These are phyloP conservation scores for Digitonthophagus gazella DNA, from an alignment of 2,888 invertebrate species.

Conservation along the genomic window DNA sequence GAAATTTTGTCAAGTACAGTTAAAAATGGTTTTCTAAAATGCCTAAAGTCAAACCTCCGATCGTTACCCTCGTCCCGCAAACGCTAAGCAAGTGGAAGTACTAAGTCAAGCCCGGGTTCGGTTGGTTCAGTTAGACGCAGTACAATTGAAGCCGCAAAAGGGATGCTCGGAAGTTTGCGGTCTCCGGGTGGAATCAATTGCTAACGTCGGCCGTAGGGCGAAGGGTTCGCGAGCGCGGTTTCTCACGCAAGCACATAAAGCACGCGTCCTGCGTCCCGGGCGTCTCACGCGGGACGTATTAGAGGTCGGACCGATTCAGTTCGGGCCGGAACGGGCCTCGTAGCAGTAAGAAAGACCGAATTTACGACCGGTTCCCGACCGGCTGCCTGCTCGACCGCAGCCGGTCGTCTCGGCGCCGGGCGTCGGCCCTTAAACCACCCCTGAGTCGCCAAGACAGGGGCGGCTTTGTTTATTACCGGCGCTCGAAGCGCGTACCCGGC, in stretches of 20 bases:
- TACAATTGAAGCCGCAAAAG: background rate
- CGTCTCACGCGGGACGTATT: constrained; percentile 52
- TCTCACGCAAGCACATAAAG: constrained; percentile 51
- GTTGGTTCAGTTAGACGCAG: background rate
- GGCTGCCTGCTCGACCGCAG: constrained; percentile 45
- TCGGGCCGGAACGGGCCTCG: constrained; percentile 9
- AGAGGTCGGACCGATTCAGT: constrained; percentile 41
- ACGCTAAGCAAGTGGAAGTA: background rate
- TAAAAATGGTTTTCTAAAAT: too few relatives aligned
- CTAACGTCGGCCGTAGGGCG: background rate
- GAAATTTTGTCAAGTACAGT: background rate
- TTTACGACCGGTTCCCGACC: constrained; percentile 47
- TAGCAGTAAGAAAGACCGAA: constrained; percentile 50
- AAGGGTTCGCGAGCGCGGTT: constrained; percentile 35
- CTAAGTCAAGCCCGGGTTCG: background rate
- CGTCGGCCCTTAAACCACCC: background rate
- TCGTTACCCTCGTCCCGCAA: background rate
- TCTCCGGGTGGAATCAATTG: constrained; percentile 10
- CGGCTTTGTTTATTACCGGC: background rate
- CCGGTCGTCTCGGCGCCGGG: background rate
- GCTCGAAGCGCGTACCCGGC: background rate
- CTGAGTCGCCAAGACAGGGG: background rate
- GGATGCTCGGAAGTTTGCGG: background rate
- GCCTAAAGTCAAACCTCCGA: background rate
- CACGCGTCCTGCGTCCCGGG: constrained; percentile 51